Evolutionary conservation across 1,140 invertebrate species (phyloP), one percentile per base, ranked within the genome.

Genomic region (Anthonomus grandis): DNA sequence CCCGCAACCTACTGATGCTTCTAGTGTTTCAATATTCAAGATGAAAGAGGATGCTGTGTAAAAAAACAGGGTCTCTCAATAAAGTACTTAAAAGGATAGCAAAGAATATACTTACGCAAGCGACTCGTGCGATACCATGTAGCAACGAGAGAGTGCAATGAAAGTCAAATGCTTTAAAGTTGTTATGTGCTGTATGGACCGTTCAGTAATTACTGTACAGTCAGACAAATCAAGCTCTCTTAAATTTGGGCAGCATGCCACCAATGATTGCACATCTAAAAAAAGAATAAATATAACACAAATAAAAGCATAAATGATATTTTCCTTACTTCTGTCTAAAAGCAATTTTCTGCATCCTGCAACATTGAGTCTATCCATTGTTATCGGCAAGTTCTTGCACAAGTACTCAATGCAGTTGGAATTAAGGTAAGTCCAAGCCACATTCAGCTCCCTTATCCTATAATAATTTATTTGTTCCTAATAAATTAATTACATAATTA

Each of bases 181-280:
- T n/a, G 80, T 69, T 39, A 93, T 77, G 55, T 77, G 71, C 1
- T 76, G 66, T 1, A 91, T 74, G 18, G 81, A 73, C 15, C 72
- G 67, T 4, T 79, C 78, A 0, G 86, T 85, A 1, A 95, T 70
- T 17, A 79, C 73, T n/a, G 85, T 83, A 59, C 88, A 89, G 74
- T 95, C 93, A 49, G 90, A 93, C 38, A 94, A 69, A 75, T 95
- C 91, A 37, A 95, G 75, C 74, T 93, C 90, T 24, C 85, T 71
- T n/a, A 95, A 74, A 34, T 82, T 74, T 0, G 85, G 80, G 70
- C 89, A 92, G 8, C 82, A 78, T 22, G 72, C 73, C 1, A 83
- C 80, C 38, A 93, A 74, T 27, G 79, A 72, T 10, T 71, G 65
- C 12, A 94, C 75, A 79, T 88, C 90, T 91, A 71, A 75, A 75